Conservation (phyloP, 2,797 vertebrate species). For the Acanthornis magna region DNA sequence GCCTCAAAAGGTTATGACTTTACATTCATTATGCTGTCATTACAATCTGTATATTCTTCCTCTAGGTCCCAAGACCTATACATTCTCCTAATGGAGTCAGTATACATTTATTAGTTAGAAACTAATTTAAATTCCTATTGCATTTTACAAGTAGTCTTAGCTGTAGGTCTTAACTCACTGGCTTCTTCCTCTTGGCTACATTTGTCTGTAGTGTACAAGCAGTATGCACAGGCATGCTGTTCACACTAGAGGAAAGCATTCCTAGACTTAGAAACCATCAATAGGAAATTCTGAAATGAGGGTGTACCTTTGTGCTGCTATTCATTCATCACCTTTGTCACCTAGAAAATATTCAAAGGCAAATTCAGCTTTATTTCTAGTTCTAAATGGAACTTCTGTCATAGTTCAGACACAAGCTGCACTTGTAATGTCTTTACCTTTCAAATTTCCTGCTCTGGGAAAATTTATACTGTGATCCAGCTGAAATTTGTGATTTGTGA, state of each 20-base stretch:
- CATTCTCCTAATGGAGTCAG: background rate
- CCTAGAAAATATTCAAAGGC: background rate
- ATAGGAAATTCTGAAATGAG: background rate
- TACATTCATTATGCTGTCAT: background rate
- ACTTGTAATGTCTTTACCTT: background rate
- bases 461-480: background rate
- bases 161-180: background rate
- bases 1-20: background rate
- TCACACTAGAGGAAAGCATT: background rate
- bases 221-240: background rate
- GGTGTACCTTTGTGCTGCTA: background rate
- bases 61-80: background rate
- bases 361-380: constrained; percentile 1
- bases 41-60: background rate
- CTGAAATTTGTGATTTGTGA: background rate
- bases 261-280: background rate
- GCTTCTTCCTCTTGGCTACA: background rate
- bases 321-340: background rate
- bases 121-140: background rate
- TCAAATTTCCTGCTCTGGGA: background rate
- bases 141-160: background rate
- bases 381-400: background rate
- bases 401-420: background rate
- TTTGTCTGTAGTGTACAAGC: background rate
- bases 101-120: background rate